A percentile compares a stretch with the other conserved stretches of the same genome.
Conservation (phyloP, 2,113 vertebrate genomes). For the Melanostigma gelatinosum region DNA sequence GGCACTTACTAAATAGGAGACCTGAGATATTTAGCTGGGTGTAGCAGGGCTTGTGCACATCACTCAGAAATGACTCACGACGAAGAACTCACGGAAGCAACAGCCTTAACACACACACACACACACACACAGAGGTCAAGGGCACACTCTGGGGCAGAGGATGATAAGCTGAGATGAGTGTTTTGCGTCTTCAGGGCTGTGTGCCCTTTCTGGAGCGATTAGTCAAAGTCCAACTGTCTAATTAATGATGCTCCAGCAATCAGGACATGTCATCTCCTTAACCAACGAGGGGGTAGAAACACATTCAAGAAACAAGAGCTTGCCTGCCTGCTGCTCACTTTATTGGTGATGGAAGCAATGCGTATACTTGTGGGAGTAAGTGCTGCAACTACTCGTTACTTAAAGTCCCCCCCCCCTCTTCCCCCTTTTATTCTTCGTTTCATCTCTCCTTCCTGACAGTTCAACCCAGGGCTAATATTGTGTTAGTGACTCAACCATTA, state of each 20-base stretch:
- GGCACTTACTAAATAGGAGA: constrained; percentile 4
- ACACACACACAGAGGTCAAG: constrained; percentile 66
- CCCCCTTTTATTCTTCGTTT: constrained; percentile 37
- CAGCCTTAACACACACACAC: constrained; percentile 40
- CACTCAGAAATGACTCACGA: constrained; percentile 67
- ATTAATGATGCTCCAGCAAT: constrained; percentile 79
- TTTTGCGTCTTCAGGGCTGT: constrained; percentile 76
- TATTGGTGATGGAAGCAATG: constrained; percentile 42
- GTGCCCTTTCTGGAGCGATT: constrained; percentile 82
- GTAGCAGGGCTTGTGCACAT: constrained; percentile 34
- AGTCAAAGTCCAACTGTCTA: constrained; percentile 82
- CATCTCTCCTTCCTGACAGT: constrained; percentile 56
- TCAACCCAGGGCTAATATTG: constrained; percentile 74
- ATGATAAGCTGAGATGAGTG: constrained; percentile 76
- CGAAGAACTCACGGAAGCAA: constrained; percentile 47
- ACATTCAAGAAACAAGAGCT: constrained; percentile 59
- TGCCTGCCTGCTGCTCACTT: constrained; percentile 50
- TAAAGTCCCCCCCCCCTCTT: constrained; percentile 6
- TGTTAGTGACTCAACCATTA: constrained; percentile 76
- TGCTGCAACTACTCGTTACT: constrained; percentile 32
- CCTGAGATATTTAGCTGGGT: constrained; percentile 20
- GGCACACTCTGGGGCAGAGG: constrained; percentile 57
- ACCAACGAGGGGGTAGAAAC: constrained; percentile 61
- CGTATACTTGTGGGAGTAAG: constrained; percentile 37
- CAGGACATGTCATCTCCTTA: constrained; percentile 69